Evolutionary conservation across 2,888 invertebrate genomes (phyloP).

Genomic region (Myopa tessellatipennis): DNA sequence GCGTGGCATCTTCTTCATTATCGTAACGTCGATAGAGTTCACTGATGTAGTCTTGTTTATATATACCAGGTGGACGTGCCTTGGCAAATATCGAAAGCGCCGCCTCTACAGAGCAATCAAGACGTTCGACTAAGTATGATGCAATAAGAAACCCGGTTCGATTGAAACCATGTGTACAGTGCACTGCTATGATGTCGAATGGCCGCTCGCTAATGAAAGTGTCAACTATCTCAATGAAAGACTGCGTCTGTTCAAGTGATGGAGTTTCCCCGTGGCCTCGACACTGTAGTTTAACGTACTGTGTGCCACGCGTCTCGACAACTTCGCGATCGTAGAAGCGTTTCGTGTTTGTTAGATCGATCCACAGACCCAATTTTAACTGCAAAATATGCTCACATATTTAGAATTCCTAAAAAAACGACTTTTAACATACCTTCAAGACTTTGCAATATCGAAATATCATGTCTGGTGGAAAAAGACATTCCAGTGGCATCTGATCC

Average conservation of each 20-base stretch:
- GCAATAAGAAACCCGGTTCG: conserved; percentile 95
- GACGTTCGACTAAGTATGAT: conserved; percentile 87
- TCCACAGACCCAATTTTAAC: conserved; percentile 92
- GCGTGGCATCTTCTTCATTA: conserved; percentile 77
- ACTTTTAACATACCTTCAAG: conserved; percentile 73
- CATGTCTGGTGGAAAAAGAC: conserved; percentile 89
- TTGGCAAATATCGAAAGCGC: conserved; percentile 82
- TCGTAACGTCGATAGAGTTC: conserved; percentile 88
- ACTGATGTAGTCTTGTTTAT: conserved; percentile 93
- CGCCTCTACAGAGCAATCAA: conserved; percentile 86
- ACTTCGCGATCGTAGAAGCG: conserved; percentile 90
- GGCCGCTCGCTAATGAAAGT: conserved; percentile 85
- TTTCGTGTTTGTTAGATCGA: conserved; percentile 95
- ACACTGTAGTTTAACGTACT: conserved; percentile 90
- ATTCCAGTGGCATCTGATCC: conserved; percentile 83
- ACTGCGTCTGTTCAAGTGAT: conserved; percentile 81
- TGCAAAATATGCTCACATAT: conserved; percentile 59
- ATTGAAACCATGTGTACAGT: conserved; percentile 98
- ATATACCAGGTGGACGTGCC: conserved; percentile 90
- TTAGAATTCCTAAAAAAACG: neutral
- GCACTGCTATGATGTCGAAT: conserved; percentile 78
- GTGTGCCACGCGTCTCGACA: conserved; percentile 80
- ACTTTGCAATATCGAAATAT: conserved; percentile 82
- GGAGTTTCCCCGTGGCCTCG: conserved; percentile 95
- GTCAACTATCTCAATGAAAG: conserved; percentile 85